Conservation (phyloP, 2,797 vertebrate genomes). For the Eidolon dupreanum region DNA sequence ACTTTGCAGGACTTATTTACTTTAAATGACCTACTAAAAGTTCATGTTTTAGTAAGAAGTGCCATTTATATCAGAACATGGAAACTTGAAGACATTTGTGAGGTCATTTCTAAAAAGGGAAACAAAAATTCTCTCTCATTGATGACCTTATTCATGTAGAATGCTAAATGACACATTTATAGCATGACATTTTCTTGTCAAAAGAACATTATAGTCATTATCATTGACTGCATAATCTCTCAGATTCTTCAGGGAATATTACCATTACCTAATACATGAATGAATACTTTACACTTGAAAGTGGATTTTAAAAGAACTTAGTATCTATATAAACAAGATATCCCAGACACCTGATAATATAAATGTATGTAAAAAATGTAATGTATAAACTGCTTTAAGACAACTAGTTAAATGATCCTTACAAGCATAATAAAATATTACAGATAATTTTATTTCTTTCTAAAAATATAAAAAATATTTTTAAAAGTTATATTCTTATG, state of each 20-base stretch:
- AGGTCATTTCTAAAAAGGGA: conserved; percentile 57
- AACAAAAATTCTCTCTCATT: conserved; percentile 32
- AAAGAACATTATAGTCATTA: conserved; percentile 66
- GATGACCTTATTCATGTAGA: conserved; percentile 58
- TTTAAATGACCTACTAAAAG: conserved; percentile 41
- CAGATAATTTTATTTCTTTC: neutral
- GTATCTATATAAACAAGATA: neutral
- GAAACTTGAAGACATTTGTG: conserved; percentile 56
- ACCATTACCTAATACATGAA: neutral
- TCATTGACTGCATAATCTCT: conserved; percentile 25
- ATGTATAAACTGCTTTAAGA: neutral
- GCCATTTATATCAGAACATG: conserved; percentile 56
- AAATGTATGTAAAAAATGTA: neutral
- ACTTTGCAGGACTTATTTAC: neutral
- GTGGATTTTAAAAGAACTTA: conserved; percentile 30
- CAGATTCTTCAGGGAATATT: conserved; percentile 44
- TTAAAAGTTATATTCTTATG: neutral
- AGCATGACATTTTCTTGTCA: conserved; percentile 68
- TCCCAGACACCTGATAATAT: neutral
- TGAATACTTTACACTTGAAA: neutral
- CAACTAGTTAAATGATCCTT: neutral
- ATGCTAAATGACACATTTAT: conserved; percentile 62
- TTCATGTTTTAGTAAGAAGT: conserved; percentile 55
- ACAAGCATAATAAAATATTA: neutral
- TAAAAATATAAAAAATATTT: neutral